Evolutionary conservation across 1,140 invertebrate species (phyloP).

Genomic region (Zaprionus africanus): DNA sequence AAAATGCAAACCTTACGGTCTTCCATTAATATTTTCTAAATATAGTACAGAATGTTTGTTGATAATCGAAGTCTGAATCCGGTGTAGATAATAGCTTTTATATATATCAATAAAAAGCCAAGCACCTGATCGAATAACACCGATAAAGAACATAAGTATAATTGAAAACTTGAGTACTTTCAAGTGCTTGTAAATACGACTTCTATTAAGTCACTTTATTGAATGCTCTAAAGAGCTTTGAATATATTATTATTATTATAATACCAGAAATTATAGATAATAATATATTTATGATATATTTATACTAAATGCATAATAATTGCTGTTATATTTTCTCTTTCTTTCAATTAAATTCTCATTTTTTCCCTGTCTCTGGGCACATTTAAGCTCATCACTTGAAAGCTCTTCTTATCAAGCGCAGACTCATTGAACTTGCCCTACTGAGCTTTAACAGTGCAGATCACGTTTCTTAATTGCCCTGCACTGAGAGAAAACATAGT

Average conservation of each 20-base stretch:
- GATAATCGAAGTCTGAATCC: neutral
- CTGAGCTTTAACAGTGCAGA: neutral
- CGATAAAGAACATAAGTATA: neutral
- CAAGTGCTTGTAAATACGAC: neutral
- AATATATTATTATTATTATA: too few relatives aligned
- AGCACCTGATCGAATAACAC: neutral
- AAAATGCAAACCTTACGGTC: neutral
- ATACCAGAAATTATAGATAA: too few relatives aligned
- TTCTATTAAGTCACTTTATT: neutral
- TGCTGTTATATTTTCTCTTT: too few relatives aligned
- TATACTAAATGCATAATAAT: too few relatives aligned
- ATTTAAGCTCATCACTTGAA: neutral
- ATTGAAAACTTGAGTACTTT: constrained; percentile 1
- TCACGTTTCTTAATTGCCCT: constrained; percentile 2
- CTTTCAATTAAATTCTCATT: too few relatives aligned
- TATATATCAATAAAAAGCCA: neutral
- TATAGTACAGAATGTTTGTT: neutral
- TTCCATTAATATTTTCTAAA: neutral
- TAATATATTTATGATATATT: too few relatives aligned
- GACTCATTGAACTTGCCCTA: neutral
- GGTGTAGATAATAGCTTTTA: neutral
- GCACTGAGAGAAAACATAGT: neutral
- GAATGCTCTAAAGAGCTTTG: too few relatives aligned
- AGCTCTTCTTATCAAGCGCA: constrained; percentile 1
- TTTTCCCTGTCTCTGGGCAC: neutral